Percentiles rank a stretch among this genome's conserved stretches.
Conservation (phyloP, 2,113 vertebrate genomes). For the Upupa epops region DNA sequence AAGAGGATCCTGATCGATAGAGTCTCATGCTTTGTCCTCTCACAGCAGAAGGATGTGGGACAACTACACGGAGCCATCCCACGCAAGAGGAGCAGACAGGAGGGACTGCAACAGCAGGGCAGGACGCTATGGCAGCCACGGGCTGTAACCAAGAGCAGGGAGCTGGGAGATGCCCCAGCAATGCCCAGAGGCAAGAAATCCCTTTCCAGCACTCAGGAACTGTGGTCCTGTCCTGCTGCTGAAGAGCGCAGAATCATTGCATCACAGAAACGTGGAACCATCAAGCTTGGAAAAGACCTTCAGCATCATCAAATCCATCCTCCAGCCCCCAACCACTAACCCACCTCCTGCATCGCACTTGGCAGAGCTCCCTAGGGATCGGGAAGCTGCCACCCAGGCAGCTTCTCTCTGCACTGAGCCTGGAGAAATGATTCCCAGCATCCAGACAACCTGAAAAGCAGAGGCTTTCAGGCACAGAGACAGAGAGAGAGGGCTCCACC, state of each 20-base stretch:
- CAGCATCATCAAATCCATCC: too few species aligned
- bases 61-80: accelerated
- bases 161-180: neutral
- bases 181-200: neutral
- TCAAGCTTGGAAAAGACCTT: too few species aligned
- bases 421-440: accelerated
- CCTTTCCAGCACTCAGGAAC: neutral
- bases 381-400: neutral
- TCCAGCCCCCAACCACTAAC: too few species aligned
- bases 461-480: neutral
- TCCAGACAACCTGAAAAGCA: neutral
- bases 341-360: neutral
- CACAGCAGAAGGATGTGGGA: neutral
- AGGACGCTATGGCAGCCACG: accelerated
- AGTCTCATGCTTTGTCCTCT: neutral
- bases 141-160: accelerated
- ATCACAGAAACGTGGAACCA: too few species aligned
- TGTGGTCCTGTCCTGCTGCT: neutral
- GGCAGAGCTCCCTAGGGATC: neutral
- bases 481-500: neutral
- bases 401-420: accelerated
- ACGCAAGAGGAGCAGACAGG: accelerated
- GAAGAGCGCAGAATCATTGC: too few species aligned
- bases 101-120: neutral
- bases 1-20: neutral